These are phyloP conservation scores for Leuciscus waleckii DNA, from an alignment of 2,797 vertebrate species.

Conservation along the genomic window DNA sequence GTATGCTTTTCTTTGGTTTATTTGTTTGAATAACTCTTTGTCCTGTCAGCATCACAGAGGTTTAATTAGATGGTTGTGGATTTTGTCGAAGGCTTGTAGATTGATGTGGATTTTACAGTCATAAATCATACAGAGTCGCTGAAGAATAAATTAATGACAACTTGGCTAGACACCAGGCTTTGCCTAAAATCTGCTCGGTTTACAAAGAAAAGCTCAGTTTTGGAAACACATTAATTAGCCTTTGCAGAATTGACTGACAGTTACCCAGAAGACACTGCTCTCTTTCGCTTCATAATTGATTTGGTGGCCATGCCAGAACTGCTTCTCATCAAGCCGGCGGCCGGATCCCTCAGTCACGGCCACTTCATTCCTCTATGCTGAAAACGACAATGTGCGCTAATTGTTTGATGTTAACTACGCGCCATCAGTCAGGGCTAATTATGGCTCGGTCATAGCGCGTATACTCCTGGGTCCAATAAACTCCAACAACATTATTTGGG, in stretches of 20 bases:
- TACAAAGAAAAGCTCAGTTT: constrained; percentile 73
- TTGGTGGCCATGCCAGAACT: constrained; percentile 77
- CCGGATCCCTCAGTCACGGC: constrained; percentile 60
- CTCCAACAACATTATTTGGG: constrained; percentile 75
- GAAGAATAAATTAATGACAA: constrained; percentile 28
- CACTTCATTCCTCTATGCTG: constrained; percentile 63
- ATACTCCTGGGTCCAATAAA: constrained; percentile 74
- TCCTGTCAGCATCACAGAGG: background rate
- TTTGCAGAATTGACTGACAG: constrained; percentile 79
- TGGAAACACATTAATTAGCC: constrained; percentile 80
- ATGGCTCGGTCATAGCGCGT: constrained; percentile 78
- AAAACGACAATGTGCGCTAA: constrained; percentile 81
- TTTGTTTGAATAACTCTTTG: constrained; percentile 15
- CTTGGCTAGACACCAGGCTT: constrained; percentile 75
- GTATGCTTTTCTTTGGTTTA: background rate
- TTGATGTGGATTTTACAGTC: constrained; percentile 60
- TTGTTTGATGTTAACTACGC: constrained; percentile 86
- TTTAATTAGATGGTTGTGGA: constrained; percentile 10
- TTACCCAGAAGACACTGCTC: constrained; percentile 74
- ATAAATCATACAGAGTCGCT: constrained; percentile 61
- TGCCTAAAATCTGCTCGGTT: constrained; percentile 74
- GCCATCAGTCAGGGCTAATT: constrained; percentile 95
- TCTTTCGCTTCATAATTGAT: constrained; percentile 74
- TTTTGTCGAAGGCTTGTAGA: constrained; percentile 6
- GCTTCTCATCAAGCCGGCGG: constrained; percentile 71